Conservation (phyloP, 2,888 invertebrate species). For the Dendrolimus houi region DNA sequence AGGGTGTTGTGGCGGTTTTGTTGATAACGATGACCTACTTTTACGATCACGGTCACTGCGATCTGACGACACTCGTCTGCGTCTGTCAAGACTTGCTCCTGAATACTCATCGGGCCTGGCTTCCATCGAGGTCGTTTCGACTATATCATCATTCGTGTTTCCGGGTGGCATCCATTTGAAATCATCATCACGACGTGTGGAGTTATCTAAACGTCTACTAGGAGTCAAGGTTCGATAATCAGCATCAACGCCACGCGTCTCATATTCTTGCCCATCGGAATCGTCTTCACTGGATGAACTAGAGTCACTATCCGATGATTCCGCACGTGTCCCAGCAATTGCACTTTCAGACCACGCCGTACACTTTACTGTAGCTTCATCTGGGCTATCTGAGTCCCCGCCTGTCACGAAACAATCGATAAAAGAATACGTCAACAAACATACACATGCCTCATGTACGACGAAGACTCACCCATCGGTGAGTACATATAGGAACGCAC, state of each 20-base stretch:
- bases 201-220: constrained; percentile 65
- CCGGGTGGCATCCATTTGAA: constrained; percentile 80
- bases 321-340: constrained; percentile 45
- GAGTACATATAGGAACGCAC: constrained; percentile 75
- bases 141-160: constrained; percentile 46
- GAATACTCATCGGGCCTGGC: constrained; percentile 48
- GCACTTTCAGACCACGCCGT: constrained; percentile 64
- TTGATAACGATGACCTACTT: constrained; percentile 76
- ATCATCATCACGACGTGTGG: constrained; percentile 80
- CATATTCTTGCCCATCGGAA: constrained; percentile 62
- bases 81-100: constrained; percentile 74
- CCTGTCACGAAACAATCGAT: constrained; percentile 62
- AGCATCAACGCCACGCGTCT: constrained; percentile 75
- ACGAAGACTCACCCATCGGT: constrained; percentile 66
- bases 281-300: constrained; percentile 53
- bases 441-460: constrained; percentile 40
- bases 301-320: constrained; percentile 59
- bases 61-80: constrained; percentile 64
- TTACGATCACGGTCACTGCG: constrained; percentile 80
- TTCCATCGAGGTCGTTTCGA: constrained; percentile 38
- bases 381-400: constrained; percentile 78
- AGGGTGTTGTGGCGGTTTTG: constrained; percentile 68
- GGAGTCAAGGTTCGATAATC: constrained; percentile 75
- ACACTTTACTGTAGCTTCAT: constrained; percentile 78
- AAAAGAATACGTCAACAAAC: constrained; percentile 25